Conservation (phyloP, 2,797 vertebrate genomes). For the Botia kubotai region DNA sequence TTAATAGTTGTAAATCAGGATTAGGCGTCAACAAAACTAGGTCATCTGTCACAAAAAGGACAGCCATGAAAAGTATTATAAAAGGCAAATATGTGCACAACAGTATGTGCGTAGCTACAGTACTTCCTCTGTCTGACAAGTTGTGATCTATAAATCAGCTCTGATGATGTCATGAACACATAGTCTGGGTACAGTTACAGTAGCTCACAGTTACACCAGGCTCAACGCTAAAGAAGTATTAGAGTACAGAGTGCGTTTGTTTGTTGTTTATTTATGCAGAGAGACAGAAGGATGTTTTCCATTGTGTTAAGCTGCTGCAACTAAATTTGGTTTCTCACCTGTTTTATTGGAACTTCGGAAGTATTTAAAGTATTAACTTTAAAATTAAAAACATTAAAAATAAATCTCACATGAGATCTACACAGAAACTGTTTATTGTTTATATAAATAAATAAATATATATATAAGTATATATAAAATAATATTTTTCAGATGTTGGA, state of each 20-base stretch:
- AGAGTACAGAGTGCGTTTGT: neutral
- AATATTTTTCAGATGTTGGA: slow-evolving; percentile 69
- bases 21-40: neutral
- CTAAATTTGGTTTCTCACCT: too few species aligned
- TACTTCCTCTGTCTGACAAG: neutral
- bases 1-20: slow-evolving; percentile 1
- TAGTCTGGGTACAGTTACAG: slow-evolving; percentile 16
- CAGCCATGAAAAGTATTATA: neutral
- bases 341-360: too few species aligned
- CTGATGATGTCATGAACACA: slow-evolving; percentile 26
- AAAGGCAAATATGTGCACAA: neutral
- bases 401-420: too few species aligned
- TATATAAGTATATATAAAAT: too few species aligned
- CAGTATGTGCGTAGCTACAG: neutral
- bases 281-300: neutral
- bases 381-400: too few species aligned
- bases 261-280: neutral
- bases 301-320: neutral
- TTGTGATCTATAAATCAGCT: slow-evolving; percentile 29
- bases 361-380: too few species aligned
- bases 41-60: neutral
- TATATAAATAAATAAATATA: too few species aligned
- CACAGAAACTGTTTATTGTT: too few species aligned
- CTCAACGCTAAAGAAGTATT: neutral
- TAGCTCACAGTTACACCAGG: neutral